These are phyloP conservation scores for Cryptocephalus primarius DNA, from an alignment of 2,888 invertebrate species.

Conservation along the genomic window DNA sequence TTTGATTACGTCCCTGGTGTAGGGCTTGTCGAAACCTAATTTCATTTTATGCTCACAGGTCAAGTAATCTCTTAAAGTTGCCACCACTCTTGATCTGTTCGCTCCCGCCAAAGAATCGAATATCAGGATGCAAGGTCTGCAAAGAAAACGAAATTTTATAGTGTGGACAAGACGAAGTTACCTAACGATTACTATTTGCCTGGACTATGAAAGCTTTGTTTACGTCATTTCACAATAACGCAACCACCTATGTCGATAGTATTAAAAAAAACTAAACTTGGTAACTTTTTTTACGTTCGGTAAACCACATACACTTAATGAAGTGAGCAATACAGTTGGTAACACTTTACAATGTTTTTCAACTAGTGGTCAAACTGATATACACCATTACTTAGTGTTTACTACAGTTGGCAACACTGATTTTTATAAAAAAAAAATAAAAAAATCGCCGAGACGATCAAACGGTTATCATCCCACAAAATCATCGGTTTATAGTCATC, in stretches of 20 bases:
- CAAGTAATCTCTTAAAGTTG: constrained; percentile 83
- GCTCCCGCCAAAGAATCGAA: constrained; percentile 88
- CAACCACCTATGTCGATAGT: no score
- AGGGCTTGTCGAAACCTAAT: constrained; percentile 50
- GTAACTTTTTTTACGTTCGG: no score
- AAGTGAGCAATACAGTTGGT: no score
- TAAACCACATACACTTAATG: no score
- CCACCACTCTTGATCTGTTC: constrained; percentile 72
- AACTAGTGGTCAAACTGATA: no score
- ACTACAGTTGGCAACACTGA: constrained; percentile 12
- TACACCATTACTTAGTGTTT: constrained; percentile 2
- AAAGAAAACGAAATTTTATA: constrained; percentile 25
- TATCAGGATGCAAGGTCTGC: constrained; percentile 84
- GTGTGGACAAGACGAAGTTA: background rate
- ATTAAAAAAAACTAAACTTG: no score
- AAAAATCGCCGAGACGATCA: no score
- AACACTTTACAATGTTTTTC: no score
- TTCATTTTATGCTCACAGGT: constrained; percentile 77
- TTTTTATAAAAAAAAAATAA: constrained; percentile 3
- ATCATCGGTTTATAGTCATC: background rate
- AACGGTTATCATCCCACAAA: no score
- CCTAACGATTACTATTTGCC: background rate
- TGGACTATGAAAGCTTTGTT: background rate
- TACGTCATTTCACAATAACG: background rate
- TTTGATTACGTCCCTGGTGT: constrained; percentile 74